Evolutionary conservation across 1,140 invertebrate species (phyloP).

Genomic region (Melitaea cinxia): DNA sequence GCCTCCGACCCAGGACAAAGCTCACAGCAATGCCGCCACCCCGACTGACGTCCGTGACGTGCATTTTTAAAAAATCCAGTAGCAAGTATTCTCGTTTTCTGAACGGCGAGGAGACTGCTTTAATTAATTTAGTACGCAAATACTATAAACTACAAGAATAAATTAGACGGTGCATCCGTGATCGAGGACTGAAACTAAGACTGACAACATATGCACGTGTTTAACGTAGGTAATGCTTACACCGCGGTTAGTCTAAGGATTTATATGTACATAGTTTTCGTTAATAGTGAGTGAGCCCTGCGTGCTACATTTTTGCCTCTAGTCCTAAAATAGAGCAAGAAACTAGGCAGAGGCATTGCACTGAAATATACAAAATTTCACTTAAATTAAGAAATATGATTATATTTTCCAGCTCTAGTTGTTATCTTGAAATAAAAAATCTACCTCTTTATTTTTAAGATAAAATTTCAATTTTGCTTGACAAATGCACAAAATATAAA

Average conservation of each 20-base stretch:
- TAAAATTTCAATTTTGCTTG: conserved; percentile 54
- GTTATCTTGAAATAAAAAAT: conserved; percentile 75
- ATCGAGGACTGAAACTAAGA: conserved; percentile 78
- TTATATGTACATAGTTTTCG: conserved; percentile 53
- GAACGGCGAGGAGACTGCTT: conserved; percentile 45
- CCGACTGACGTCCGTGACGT: conserved; percentile 91
- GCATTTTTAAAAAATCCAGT: conserved; percentile 82
- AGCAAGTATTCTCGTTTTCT: conserved; percentile 28
- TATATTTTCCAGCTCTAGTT: conserved; percentile 62
- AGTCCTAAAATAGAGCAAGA: conserved; percentile 44
- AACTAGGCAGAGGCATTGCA: conserved; percentile 35
- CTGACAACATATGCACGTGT: conserved; percentile 77
- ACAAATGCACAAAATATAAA: conserved; percentile 43
- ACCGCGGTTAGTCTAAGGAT: conserved; percentile 62
- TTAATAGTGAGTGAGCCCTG: conserved; percentile 64
- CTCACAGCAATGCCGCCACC: conserved; percentile 88
- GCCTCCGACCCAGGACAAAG: conserved; percentile 82
- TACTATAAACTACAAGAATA: conserved; percentile 74
- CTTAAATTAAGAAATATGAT: conserved; percentile 36
- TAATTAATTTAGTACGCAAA: conserved; percentile 73
- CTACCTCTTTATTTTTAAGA: conserved; percentile 78
- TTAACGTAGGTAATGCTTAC: conserved; percentile 63
- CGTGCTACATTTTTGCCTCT: conserved; percentile 62
- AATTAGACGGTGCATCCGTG: conserved; percentile 64
- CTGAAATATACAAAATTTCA: conserved; percentile 36